phyloP scores from a whole-genome alignment of 2,888 invertebrate genomes.

The Desoria tigrina region DNA sequence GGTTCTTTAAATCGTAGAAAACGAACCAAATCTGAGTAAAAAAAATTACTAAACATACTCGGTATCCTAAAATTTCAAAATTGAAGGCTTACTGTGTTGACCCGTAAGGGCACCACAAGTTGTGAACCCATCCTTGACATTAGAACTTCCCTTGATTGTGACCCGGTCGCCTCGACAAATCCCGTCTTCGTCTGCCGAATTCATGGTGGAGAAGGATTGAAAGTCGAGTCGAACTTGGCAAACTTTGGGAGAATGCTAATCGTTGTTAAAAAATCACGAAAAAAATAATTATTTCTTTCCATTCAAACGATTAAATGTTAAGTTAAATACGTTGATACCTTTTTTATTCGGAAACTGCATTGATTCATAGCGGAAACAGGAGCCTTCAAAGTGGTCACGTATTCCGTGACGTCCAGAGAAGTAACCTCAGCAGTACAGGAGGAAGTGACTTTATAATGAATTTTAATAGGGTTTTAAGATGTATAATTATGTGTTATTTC shows the following conservation, averaged over 20 bases:
- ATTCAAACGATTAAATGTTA: too few relatives aligned
- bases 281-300: too few relatives aligned
- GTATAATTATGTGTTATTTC: too few relatives aligned
- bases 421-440: slow-evolving; percentile 22
- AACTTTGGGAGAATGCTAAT: too few relatives aligned
- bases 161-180: slow-evolving; percentile 28
- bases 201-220: neutral
- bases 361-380: slow-evolving; percentile 13
- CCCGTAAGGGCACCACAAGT: slow-evolving; percentile 36
- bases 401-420: slow-evolving; percentile 23
- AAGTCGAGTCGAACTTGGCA: slow-evolving; percentile 43
- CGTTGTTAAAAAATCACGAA: too few relatives aligned
- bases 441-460: neutral
- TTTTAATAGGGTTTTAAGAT: too few relatives aligned
- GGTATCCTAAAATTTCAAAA: neutral
- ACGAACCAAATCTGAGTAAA: neutral
- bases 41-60: too few relatives aligned
- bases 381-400: slow-evolving; percentile 24
- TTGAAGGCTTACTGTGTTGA: slow-evolving; percentile 35
- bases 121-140: slow-evolving; percentile 14
- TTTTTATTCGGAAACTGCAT: slow-evolving; percentile 37
- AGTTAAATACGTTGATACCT: too few relatives aligned
- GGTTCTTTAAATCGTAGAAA: too few relatives aligned
- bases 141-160: slow-evolving; percentile 20
- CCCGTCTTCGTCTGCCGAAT: neutral